These are phyloP conservation scores for Coenobita brevimanus DNA, from an alignment of 1,140 invertebrate species.

Conservation along the genomic window DNA sequence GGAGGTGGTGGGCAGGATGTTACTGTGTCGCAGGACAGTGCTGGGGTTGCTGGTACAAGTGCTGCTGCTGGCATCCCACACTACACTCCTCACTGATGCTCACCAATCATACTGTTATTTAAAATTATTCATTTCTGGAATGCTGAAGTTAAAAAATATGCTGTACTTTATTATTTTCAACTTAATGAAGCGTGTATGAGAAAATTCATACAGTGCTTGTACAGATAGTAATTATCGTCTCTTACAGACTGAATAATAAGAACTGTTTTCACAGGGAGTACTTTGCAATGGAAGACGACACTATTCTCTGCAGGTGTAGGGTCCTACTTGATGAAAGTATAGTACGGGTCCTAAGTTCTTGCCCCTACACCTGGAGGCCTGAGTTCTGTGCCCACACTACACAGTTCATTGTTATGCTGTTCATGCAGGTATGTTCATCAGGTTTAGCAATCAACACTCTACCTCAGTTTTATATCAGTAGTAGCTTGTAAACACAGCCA, in stretches of 20 bases:
- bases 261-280: too few relatives aligned
- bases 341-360: slow-evolving; percentile 62
- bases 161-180: too few relatives aligned
- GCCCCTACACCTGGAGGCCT: slow-evolving; percentile 60
- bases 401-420: slow-evolving; percentile 62
- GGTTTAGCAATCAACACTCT: slow-evolving; percentile 66
- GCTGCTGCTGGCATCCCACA: not conserved
- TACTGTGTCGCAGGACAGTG: slow-evolving; percentile 1
- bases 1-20: not conserved
- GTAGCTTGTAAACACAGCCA: slow-evolving; percentile 66
- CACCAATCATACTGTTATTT: not conserved
- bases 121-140: too few relatives aligned
- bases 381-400: slow-evolving; percentile 60
- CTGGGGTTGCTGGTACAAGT: slow-evolving; percentile 12
- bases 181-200: too few relatives aligned
- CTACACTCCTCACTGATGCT: slow-evolving; percentile 9
- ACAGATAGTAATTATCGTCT: too few relatives aligned
- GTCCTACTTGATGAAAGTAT: slow-evolving; percentile 60
- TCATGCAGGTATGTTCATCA: slow-evolving; percentile 65
- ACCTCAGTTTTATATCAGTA: slow-evolving; percentile 68
- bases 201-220: too few relatives aligned
- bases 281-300: slow-evolving; percentile 37
- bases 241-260: too few relatives aligned
- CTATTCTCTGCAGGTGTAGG: slow-evolving; percentile 53
- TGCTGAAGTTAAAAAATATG: too few relatives aligned